Conservation (phyloP, 2,888 invertebrate species). For the Orthosia incerta region DNA sequence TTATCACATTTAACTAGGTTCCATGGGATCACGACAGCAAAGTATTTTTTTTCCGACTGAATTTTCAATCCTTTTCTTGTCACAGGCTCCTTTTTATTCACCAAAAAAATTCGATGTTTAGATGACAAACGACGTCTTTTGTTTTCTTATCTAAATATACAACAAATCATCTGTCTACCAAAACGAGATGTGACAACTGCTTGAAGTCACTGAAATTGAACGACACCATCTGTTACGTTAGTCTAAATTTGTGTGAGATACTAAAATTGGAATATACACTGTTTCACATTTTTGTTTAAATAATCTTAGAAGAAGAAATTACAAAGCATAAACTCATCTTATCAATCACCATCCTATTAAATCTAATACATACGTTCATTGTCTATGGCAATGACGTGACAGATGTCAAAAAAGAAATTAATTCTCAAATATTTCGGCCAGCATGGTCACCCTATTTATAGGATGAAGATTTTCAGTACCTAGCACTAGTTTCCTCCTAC, state of each 20-base stretch:
- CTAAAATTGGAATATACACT: not conserved
- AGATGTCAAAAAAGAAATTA: not conserved
- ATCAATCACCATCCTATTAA: not conserved
- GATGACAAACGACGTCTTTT: constrained; percentile 10
- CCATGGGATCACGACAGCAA: not conserved
- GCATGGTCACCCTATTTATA: constrained; percentile 5
- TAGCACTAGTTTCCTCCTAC: not conserved
- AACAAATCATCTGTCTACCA: constrained; percentile 42
- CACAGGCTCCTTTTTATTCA: not conserved
- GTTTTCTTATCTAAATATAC: constrained; percentile 37
- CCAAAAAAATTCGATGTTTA: not conserved
- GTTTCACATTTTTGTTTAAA: not conserved
- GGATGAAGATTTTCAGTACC: not conserved
- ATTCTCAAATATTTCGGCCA: not conserved
- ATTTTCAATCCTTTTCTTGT: not conserved
- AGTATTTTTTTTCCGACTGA: not conserved
- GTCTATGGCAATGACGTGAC: not conserved
- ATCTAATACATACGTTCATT: not conserved
- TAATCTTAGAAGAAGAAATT: not conserved
- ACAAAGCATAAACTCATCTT: not conserved
- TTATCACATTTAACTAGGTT: not conserved
- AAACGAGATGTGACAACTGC: constrained; percentile 48
- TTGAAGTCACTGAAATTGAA: constrained; percentile 33
- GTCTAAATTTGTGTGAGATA: constrained; percentile 15
- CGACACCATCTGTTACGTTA: constrained; percentile 41